Evolutionary conservation across 2,888 invertebrate species (phyloP).

Genomic region (Amiota minor): DNA sequence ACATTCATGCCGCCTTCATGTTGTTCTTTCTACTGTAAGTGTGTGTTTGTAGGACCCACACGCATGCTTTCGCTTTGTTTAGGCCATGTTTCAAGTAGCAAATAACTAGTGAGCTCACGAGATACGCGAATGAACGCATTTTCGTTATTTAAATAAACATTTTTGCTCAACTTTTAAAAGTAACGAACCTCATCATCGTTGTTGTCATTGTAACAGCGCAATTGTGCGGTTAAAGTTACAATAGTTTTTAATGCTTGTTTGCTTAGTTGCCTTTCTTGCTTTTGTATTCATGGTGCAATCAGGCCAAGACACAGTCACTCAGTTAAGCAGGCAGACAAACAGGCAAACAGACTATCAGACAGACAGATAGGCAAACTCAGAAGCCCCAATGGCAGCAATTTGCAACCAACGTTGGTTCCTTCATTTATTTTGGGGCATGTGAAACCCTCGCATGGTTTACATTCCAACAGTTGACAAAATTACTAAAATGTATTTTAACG

Average conservation of each 20-base stretch:
- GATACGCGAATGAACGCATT: slow-evolving; percentile 51
- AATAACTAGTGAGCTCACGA: slow-evolving; percentile 10
- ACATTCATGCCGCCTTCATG: too few relatives aligned
- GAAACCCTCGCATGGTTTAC: slow-evolving; percentile 15
- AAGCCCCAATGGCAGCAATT: slow-evolving; percentile 14
- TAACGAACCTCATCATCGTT: neutral
- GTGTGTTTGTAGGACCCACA: slow-evolving; percentile 21
- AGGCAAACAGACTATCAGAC: slow-evolving; percentile 5
- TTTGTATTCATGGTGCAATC: neutral
- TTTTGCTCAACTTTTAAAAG: slow-evolving; percentile 38
- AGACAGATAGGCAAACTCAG: neutral
- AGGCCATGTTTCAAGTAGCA: slow-evolving; percentile 21
- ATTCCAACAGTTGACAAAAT: slow-evolving; percentile 23
- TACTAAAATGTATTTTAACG: neutral
- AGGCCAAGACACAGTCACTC: neutral
- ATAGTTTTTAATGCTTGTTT: slow-evolving; percentile 21
- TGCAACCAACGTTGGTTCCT: neutral
- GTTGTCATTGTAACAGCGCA: neutral
- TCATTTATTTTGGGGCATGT: slow-evolving; percentile 6
- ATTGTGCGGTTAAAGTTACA: slow-evolving; percentile 14
- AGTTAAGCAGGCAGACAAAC: neutral
- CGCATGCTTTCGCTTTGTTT: slow-evolving; percentile 17
- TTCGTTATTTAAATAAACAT: slow-evolving; percentile 65
- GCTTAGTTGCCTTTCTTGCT: slow-evolving; percentile 7
- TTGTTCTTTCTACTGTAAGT: neutral